phyloP scores from a whole-genome alignment of 2,888 invertebrate genomes.

The Synergus umbraculus region DNA sequence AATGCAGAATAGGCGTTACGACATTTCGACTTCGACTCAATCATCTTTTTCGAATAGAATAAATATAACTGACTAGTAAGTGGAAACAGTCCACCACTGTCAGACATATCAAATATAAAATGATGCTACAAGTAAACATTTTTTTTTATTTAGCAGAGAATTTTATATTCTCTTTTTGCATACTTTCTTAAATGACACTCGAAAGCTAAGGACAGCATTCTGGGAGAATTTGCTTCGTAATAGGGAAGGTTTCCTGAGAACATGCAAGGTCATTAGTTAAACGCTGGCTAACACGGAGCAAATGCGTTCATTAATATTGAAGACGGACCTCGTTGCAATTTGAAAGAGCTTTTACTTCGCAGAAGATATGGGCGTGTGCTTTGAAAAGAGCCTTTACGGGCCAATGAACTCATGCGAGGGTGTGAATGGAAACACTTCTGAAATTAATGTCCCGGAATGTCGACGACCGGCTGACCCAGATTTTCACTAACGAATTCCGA shows the following conservation, averaged over 20 bases:
- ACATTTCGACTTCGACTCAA: too few species aligned
- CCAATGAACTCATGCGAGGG: conserved; percentile 58
- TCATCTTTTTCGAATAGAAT: too few species aligned
- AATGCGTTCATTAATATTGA: conserved; percentile 71
- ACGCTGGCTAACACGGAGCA: conserved; percentile 50
- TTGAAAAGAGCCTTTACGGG: conserved; percentile 62
- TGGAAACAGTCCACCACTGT: too few species aligned
- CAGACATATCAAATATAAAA: too few species aligned
- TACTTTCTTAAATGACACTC: not conserved
- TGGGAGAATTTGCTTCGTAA: not conserved
- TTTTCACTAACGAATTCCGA: conserved; percentile 48
- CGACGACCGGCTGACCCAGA: conserved; percentile 66
- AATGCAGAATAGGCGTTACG: too few species aligned
- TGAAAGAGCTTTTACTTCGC: conserved; percentile 63
- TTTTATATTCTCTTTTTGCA: too few species aligned
- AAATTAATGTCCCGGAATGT: conserved; percentile 67
- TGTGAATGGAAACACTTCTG: conserved; percentile 65
- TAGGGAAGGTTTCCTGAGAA: not conserved
- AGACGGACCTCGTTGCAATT: conserved; percentile 55
- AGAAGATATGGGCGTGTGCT: conserved; percentile 53
- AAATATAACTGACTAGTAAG: too few species aligned
- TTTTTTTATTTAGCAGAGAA: too few species aligned
- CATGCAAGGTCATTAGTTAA: conserved; percentile 54
- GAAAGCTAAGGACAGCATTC: not conserved
- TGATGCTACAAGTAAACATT: too few species aligned